A percentile compares a stretch with the other conserved stretches of the same genome.
phyloP scores from a whole-genome alignment of 2,113 vertebrate genomes.

The Phrynosoma platyrhinos region DNA sequence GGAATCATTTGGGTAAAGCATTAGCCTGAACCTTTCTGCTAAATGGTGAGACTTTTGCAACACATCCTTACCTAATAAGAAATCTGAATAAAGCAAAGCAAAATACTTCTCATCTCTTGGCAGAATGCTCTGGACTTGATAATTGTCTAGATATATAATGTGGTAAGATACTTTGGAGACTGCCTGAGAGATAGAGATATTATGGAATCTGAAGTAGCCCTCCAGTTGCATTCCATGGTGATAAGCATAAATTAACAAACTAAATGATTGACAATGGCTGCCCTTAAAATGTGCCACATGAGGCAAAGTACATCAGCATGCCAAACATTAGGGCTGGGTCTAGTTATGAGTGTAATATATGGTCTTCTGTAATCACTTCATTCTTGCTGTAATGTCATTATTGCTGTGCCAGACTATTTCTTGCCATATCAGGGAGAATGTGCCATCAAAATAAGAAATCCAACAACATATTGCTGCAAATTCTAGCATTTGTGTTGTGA shows the following conservation, averaged over 20 bases:
- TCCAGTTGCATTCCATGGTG: neutral
- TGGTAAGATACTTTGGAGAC: neutral
- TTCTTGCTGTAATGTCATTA: neutral
- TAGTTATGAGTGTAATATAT: neutral
- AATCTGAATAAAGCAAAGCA: neutral
- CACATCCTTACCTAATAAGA: too few species aligned
- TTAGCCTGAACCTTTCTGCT: too few species aligned
- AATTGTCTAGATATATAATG: neutral
- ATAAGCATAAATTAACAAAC: neutral
- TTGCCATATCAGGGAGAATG: neutral
- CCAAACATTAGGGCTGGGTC: neutral
- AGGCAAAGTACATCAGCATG: neutral
- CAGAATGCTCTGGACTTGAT: neutral
- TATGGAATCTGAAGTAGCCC: neutral
- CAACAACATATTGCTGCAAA: conserved; percentile 8
- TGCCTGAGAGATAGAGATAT: neutral
- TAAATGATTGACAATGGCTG: neutral
- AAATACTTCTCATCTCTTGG: neutral
- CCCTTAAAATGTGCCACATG: neutral
- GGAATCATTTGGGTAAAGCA: neutral
- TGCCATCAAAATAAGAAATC: neutral
- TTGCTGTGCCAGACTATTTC: neutral
- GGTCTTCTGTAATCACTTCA: neutral
- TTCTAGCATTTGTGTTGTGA: conserved; percentile 1
- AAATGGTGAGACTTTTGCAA: neutral